Conservation (phyloP, 2,797 vertebrate species). For the Molothrus ater region DNA sequence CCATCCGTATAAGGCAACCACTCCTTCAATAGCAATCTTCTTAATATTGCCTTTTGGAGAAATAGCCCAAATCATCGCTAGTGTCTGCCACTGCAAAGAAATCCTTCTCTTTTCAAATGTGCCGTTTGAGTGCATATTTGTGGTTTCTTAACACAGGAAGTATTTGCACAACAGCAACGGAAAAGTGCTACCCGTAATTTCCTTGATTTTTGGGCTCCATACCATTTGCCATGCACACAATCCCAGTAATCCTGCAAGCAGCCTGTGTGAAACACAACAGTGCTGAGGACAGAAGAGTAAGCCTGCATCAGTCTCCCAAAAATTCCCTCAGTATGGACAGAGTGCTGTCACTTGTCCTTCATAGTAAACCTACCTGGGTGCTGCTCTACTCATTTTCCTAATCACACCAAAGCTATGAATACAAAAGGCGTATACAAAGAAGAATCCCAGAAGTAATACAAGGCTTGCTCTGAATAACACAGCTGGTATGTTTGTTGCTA, state of each 20-base stretch:
- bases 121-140: rapidly evolving
- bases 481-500: background rate
- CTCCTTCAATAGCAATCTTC: background rate
- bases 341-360: background rate
- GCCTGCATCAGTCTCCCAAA: background rate
- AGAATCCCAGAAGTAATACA: background rate
- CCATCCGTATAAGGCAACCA: background rate
- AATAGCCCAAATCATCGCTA: rapidly evolving
- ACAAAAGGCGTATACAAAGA: background rate
- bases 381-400: background rate
- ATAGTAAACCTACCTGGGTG: background rate
- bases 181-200: background rate
- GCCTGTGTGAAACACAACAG: background rate
- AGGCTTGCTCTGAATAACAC: background rate
- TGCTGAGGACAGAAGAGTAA: background rate
- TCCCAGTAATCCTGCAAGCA: background rate
- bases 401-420: background rate
- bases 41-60: background rate
- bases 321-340: background rate
- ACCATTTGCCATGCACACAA: background rate
- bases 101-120: background rate
- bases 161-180: background rate
- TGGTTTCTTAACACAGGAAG: background rate
- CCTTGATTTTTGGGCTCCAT: background rate
- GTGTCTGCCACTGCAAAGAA: background rate